Evolutionary conservation across 2,797 vertebrate genomes (phyloP), one percentile per base, ranked within the genome.

Genomic region (Orestias chungarensis): DNA sequence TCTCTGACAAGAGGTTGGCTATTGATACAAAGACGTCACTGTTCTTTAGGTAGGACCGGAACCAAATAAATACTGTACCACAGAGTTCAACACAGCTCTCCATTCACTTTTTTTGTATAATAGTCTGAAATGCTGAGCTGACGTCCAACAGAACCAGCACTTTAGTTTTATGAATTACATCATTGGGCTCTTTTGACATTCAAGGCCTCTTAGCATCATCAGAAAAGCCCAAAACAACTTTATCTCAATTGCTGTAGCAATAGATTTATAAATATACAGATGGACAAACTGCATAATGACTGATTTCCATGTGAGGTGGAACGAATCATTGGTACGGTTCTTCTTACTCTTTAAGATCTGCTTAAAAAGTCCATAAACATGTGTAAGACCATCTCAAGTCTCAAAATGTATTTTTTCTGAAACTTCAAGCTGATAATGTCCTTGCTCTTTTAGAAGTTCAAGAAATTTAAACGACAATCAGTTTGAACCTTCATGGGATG

Each of bases 151-250:
- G n/a, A n/a, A n/a, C n/a, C n/a, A n/a, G n/a, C n/a, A n/a, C n/a
- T n/a, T 12, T 12, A 29, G 25, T n/a, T 61, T n/a, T 35, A 12
- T n/a, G 11, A 11, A n/a, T n/a, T 5, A 3, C 5, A 6, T 62
- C 15, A 40, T 7, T 62, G 35, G 73, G 80, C 64, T 84, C 70
- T 79, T 75, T 79, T 75, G 83, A 86, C 84, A 85, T 88, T n/a
- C 67, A 80, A 83, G 81, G 75, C 59, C 23, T 55, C 42, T 74
- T 69, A 50, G 78, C 71, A 62, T 47, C 64, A 78, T 88, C 40
- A 4, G n/a, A 83, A 90, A 78, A 85, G 87, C 67, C 52, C 75
- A 71, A 77, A 83, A 78, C 29, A 52, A 50, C 20, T 46, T 49
- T 15, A 68, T 74, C 65, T 54, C 25, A 4, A 12, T 23, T 47